Conservation (phyloP, 2,113 vertebrate species). For the Poecile atricapillus region DNA sequence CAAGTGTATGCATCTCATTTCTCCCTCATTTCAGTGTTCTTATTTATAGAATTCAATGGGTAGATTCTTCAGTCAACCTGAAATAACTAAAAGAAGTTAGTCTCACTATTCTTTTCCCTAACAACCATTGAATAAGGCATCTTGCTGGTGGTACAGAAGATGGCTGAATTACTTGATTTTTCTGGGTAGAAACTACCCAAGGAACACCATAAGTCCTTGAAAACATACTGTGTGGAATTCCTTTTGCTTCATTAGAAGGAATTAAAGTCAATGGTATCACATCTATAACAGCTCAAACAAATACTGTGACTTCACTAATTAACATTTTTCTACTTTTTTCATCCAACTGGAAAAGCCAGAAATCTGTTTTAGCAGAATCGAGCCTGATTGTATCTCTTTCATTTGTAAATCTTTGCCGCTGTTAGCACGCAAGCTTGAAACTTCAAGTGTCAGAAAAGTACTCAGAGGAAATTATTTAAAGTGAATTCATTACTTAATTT, state of each 20-base stretch:
- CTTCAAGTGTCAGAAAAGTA: not conserved
- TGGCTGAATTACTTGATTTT: not conserved
- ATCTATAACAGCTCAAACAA: not conserved
- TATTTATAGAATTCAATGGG: not conserved
- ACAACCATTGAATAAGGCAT: not conserved
- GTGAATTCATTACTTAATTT: not conserved
- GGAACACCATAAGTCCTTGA: not conserved
- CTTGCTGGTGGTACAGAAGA: not conserved
- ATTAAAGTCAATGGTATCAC: not conserved
- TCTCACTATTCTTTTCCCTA: not conserved
- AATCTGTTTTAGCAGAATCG: not conserved
- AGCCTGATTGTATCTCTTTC: not conserved
- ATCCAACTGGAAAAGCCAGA: not conserved
- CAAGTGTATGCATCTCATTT: not conserved
- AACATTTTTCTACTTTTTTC: not conserved
- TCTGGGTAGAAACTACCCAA: not conserved
- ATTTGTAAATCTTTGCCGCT: conserved; percentile 3
- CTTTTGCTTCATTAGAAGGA: not conserved
- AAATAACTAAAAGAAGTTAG: not conserved
- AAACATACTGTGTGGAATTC: not conserved
- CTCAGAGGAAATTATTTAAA: conserved; percentile 31
- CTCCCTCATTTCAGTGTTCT: not conserved
- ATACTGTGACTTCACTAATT: not conserved
- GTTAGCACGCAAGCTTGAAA: not conserved
- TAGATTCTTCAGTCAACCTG: not conserved